These are phyloP conservation scores for Brachyistius frenatus DNA, from an alignment of 2,113 vertebrate species.

Conservation along the genomic window DNA sequence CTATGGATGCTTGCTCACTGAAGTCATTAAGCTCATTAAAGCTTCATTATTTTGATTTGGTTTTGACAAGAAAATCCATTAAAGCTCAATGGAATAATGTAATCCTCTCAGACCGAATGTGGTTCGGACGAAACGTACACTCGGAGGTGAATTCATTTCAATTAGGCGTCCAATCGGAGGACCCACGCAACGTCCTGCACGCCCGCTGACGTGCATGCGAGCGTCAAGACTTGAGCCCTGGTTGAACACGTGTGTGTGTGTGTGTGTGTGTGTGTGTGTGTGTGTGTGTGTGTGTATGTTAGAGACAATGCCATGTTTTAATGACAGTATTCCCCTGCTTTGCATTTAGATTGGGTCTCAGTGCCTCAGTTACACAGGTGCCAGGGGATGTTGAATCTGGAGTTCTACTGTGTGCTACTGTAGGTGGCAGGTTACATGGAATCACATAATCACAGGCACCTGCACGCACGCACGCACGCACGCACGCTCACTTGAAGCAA, in stretches of 20 bases:
- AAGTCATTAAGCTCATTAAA: slow-evolving; percentile 77
- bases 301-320: slow-evolving; percentile 8
- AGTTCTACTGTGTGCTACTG: neutral
- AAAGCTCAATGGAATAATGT: slow-evolving; percentile 59
- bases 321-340: slow-evolving; percentile 37
- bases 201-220: slow-evolving; percentile 12
- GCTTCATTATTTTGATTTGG: slow-evolving; percentile 75
- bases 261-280: neutral
- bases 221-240: slow-evolving; percentile 17
- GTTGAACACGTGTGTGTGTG: neutral
- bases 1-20: slow-evolving; percentile 60
- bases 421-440: neutral
- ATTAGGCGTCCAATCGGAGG: slow-evolving; percentile 49
- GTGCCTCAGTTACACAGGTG: neutral
- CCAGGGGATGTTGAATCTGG: slow-evolving; percentile 19
- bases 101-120: slow-evolving; percentile 60
- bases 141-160: slow-evolving; percentile 62
- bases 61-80: slow-evolving; percentile 73
- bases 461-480: too few species aligned
- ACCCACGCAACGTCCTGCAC: slow-evolving; percentile 5
- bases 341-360: slow-evolving; percentile 57
- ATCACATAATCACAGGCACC: neutral
- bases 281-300: neutral
- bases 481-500: neutral
- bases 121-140: slow-evolving; percentile 20